Evolutionary conservation across 2,888 invertebrate species (phyloP).

Genomic region (Serrognathus titanus): DNA sequence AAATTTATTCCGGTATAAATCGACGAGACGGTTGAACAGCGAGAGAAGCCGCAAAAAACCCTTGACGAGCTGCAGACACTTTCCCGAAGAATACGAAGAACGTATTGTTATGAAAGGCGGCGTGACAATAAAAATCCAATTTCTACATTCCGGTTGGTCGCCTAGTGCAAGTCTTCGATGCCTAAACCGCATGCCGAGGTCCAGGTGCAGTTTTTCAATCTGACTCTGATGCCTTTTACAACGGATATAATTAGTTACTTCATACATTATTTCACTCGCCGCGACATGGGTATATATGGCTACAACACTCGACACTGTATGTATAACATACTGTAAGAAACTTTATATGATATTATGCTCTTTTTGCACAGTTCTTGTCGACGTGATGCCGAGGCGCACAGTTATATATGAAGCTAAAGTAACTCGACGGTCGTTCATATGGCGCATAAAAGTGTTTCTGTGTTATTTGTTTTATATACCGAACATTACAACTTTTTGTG

Average conservation of each 20-base stretch:
- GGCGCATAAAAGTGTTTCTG: conserved; percentile 14
- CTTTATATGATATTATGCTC: conserved; percentile 4
- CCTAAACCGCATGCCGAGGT: conserved; percentile 14
- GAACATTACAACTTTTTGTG: background rate
- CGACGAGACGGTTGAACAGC: background rate
- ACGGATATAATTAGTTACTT: conserved; percentile 45
- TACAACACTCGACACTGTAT: conserved; percentile 8
- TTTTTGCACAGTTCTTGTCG: conserved; percentile 4
- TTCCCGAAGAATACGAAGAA: conserved; percentile 18
- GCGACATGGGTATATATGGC: conserved; percentile 24
- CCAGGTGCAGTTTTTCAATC: background rate
- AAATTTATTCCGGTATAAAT: conserved; percentile 7
- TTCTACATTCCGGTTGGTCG: conserved; percentile 42
- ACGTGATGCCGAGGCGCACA: background rate
- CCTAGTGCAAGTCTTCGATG: conserved; percentile 24
- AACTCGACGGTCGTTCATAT: conserved; percentile 4
- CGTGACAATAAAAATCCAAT: conserved; percentile 48
- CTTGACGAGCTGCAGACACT: conserved; percentile 29
- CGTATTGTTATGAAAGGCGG: conserved; percentile 40
- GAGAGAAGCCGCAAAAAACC: conserved; percentile 28
- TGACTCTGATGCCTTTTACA: conserved; percentile 23
- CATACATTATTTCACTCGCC: conserved; percentile 39
- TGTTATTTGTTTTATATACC: conserved; percentile 12
- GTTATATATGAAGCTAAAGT: conserved; percentile 4
- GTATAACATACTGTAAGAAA: conserved; percentile 9